Evolutionary conservation across 2,888 invertebrate species (phyloP).

Genomic region (Epinotia ramella): DNA sequence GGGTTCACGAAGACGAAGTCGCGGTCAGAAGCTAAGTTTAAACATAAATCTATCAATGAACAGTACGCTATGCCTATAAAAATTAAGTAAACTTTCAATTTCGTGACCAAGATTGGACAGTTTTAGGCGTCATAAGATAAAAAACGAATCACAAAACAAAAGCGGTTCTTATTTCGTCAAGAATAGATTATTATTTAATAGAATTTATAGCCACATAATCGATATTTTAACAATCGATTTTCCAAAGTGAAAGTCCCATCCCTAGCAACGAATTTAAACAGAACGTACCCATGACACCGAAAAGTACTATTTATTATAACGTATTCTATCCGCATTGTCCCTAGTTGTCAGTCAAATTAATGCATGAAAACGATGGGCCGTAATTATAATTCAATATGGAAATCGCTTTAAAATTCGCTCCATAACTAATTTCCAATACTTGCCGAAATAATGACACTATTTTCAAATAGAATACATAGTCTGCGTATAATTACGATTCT

Average conservation of each 20-base stretch:
- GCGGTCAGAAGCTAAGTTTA: too few species aligned
- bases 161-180: too few species aligned
- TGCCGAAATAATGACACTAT: conserved; percentile 19
- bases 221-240: too few species aligned
- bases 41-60: too few species aligned
- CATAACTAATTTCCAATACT: conserved; percentile 7
- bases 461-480: conserved; percentile 1
- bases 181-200: too few species aligned
- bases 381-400: conserved; percentile 38
- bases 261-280: background rate
- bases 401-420: conserved; percentile 16
- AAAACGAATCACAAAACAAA: too few species aligned
- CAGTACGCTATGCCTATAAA: too few species aligned
- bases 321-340: background rate
- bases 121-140: too few species aligned
- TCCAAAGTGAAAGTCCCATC: background rate
- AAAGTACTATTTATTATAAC: conserved; percentile 13
- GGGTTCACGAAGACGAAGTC: too few species aligned
- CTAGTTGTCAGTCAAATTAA: conserved; percentile 38
- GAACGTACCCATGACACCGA: background rate
- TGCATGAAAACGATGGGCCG: conserved; percentile 32
- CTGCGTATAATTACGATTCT: conserved; percentile 7
- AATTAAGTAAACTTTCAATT: too few species aligned
- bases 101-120: too few species aligned
- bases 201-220: too few species aligned